Conservation (phyloP, 2,113 vertebrate genomes). For the Sinocyclocheilus rhinocerous region DNA sequence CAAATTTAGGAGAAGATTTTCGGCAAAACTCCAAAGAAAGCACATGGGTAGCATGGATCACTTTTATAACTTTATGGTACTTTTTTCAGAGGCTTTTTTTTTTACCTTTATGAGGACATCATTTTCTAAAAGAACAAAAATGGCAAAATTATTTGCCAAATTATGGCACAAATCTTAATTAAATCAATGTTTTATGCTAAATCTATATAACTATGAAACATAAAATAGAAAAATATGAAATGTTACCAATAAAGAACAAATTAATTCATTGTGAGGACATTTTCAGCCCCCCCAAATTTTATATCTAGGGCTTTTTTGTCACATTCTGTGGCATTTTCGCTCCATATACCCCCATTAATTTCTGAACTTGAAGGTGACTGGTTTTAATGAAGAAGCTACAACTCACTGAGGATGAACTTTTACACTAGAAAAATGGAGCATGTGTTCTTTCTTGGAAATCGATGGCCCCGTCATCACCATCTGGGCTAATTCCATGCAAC, state of each 20-base stretch:
- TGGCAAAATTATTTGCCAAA: too few relatives aligned
- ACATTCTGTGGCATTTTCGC: background rate
- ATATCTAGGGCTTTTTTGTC: background rate
- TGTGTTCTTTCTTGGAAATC: slow-evolving; percentile 7
- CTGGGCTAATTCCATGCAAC: slow-evolving; percentile 19
- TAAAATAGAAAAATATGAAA: background rate
- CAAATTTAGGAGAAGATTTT: background rate
- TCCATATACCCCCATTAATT: background rate
- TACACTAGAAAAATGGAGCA: background rate
- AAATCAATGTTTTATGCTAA: background rate
- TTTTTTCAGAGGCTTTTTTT: background rate
- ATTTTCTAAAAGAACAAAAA: background rate
- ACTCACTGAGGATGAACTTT: slow-evolving; percentile 23
- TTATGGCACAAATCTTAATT: background rate
- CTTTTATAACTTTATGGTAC: background rate
- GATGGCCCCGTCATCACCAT: slow-evolving; percentile 22
- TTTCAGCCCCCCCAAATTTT: background rate
- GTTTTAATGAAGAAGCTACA: background rate
- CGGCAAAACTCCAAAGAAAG: background rate
- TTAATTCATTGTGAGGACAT: background rate
- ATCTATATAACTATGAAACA: background rate
- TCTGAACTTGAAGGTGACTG: background rate
- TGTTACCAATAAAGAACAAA: background rate
- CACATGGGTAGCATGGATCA: background rate
- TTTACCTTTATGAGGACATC: background rate